phyloP scores from a whole-genome alignment of 2,888 invertebrate genomes.

The Drepanosiphum platanoidis region DNA sequence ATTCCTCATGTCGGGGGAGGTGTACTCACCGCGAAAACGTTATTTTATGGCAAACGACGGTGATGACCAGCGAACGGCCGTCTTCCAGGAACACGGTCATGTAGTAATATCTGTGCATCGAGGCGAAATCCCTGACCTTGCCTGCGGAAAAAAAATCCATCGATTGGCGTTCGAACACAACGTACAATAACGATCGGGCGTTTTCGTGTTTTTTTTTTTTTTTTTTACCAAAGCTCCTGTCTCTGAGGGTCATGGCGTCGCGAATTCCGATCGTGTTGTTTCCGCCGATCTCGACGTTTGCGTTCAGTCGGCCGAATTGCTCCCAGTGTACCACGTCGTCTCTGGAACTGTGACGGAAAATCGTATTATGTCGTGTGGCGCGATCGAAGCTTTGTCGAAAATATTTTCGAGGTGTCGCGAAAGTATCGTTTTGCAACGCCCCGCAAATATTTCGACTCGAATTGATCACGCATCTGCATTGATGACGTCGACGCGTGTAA shows the following conservation, averaged over 20 bases:
- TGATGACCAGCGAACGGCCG: constrained; percentile 1
- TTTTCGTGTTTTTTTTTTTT: background rate
- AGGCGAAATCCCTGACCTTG: constrained; percentile 7
- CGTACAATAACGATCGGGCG: background rate
- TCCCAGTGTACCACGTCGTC: constrained; percentile 53
- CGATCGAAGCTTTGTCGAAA: too few species aligned
- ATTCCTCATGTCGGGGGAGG: too few species aligned
- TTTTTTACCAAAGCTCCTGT: constrained; percentile 45
- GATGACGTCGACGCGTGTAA: too few species aligned
- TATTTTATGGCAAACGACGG: constrained; percentile 34
- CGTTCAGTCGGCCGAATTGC: constrained; percentile 35
- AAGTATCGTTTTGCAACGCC: too few species aligned
- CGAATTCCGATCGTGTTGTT: background rate
- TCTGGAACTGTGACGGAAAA: constrained; percentile 7
- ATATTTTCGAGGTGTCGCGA: too few species aligned
- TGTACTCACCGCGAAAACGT: constrained; percentile 38
- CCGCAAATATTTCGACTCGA: too few species aligned
- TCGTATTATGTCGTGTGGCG: too few species aligned
- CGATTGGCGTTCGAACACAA: too few species aligned
- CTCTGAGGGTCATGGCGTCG: constrained; percentile 27
- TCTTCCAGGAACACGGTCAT: constrained; percentile 26
- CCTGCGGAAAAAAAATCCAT: too few species aligned
- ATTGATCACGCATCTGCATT: too few species aligned
- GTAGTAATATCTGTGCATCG: constrained; percentile 49
- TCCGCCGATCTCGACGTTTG: constrained; percentile 1